These are phyloP conservation scores for Rhingia rostrata DNA, from an alignment of 2,888 invertebrate species.

Conservation along the genomic window DNA sequence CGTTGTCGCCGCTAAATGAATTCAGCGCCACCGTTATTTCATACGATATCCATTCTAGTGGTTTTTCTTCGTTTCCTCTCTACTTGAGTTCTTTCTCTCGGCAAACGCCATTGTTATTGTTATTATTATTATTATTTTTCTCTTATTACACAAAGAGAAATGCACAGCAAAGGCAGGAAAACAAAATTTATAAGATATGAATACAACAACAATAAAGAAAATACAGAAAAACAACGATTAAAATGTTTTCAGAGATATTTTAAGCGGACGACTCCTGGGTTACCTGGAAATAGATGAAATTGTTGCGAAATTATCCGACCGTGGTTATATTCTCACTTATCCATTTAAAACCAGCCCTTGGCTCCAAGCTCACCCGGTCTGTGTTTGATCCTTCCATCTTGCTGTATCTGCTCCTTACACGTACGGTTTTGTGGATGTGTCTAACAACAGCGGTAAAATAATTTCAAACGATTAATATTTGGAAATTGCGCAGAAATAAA, in stretches of 20 bases:
- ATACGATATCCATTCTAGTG: conserved; percentile 46
- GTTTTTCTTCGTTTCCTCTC: conserved; percentile 21
- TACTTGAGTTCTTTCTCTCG: conserved; percentile 49
- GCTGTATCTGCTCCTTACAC: neutral
- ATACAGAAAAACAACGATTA: conserved; percentile 42
- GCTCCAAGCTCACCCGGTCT: neutral
- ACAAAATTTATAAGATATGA: conserved; percentile 6
- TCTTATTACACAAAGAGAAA: conserved; percentile 66
- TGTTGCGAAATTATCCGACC: conserved; percentile 47
- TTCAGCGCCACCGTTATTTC: conserved; percentile 51
- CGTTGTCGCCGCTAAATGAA: conserved; percentile 40
- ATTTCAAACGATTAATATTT: conserved; percentile 52
- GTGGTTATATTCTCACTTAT: conserved; percentile 27
- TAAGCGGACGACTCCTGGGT: conserved; percentile 43
- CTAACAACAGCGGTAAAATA: conserved; percentile 20
- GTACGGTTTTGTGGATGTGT: neutral
- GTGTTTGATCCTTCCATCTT: conserved; percentile 8
- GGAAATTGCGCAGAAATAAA: conserved; percentile 25
- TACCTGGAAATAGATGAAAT: conserved; percentile 36
- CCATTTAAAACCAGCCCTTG: conserved; percentile 32
- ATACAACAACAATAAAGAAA: neutral
- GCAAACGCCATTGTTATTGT: conserved; percentile 58
- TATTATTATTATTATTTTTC: conserved; percentile 65
- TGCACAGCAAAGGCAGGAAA: conserved; percentile 6
- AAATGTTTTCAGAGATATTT: conserved; percentile 49